Evolutionary conservation across 2,797 vertebrate species (phyloP).

Genomic region (Dipus sagitta): DNA sequence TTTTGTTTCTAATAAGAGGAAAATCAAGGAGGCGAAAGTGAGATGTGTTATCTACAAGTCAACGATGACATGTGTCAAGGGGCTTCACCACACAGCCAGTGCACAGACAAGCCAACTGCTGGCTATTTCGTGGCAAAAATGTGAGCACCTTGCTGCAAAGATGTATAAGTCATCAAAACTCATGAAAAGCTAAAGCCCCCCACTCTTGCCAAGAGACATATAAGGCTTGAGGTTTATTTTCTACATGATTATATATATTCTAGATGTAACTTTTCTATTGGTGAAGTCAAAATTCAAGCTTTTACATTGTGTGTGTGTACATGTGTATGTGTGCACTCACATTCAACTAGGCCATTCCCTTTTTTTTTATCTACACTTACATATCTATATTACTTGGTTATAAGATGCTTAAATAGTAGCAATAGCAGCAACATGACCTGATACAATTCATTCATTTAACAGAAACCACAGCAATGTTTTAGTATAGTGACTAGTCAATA

Average conservation of each 20-base stretch:
- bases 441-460: constrained; percentile 8
- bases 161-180: neutral
- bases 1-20: constrained; percentile 2
- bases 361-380: neutral
- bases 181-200: neutral
- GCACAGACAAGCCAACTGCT: neutral
- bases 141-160: neutral
- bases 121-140: neutral
- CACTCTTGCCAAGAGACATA: neutral
- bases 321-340: neutral
- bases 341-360: neutral
- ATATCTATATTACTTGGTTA: neutral
- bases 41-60: neutral
- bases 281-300: neutral
- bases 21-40: constrained; percentile 57
- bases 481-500: neutral
- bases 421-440: neutral
- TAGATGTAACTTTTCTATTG: constrained; percentile 24
- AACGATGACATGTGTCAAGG: neutral
- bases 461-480: neutral
- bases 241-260: constrained; percentile 7
- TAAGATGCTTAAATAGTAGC: neutral
- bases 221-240: constrained; percentile 2
- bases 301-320: neutral
- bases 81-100: neutral